Conservation (phyloP, 92 coral and sea anemone genomes). For the Phenganax marumi region DNA sequence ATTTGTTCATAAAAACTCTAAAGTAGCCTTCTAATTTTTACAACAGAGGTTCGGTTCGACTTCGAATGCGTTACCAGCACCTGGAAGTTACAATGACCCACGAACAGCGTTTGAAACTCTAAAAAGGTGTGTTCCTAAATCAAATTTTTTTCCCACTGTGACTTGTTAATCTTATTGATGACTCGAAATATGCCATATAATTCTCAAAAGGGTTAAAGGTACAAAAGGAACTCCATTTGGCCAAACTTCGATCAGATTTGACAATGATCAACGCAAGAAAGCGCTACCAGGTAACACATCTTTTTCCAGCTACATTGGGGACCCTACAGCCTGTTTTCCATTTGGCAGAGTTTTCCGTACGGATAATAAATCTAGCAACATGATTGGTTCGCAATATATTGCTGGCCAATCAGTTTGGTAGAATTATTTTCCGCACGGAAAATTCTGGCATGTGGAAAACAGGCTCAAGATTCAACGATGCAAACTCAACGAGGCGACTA, state of each 20-base stretch:
- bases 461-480: too few species aligned
- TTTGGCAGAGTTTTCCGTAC: too few species aligned
- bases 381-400: too few species aligned
- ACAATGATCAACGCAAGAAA: conserved; percentile 67
- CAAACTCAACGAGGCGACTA: too few species aligned
- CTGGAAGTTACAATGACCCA: conserved; percentile 92
- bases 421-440: too few species aligned
- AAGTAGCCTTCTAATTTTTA: neutral
- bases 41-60: conserved; percentile 70
- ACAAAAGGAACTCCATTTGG: conserved; percentile 96
- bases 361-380: too few species aligned
- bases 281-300: conserved; percentile 69
- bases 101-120: conserved; percentile 82
- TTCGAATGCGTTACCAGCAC: conserved; percentile 75
- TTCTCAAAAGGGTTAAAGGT: conserved; percentile 74
- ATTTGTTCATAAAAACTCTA: neutral
- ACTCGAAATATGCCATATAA: neutral
- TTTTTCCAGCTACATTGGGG: neutral
- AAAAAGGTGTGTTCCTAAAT: conserved; percentile 63
- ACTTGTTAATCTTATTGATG: neutral
- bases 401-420: too few species aligned
- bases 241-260: conserved; percentile 92
- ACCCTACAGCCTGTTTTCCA: too few species aligned
- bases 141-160: neutral
- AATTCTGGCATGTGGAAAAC: too few species aligned